Evolutionary conservation across 2,797 vertebrate genomes (phyloP), one percentile per base, ranked within the genome.

Genomic region (Sternarchorhynchus goeldii): DNA sequence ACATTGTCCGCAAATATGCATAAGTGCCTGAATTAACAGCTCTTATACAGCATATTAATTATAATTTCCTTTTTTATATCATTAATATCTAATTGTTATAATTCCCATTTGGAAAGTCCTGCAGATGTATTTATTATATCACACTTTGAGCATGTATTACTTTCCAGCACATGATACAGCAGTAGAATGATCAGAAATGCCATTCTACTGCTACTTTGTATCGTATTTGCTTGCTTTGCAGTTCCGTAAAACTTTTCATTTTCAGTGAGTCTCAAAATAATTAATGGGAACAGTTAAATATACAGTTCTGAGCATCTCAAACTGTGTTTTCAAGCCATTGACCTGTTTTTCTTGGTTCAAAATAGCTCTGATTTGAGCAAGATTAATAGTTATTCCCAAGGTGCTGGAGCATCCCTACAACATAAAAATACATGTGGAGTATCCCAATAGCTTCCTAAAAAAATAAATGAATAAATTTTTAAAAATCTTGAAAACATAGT

Each of bases 311-410:
- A 91, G 88, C 85, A 83, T 82, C 85, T 91, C 87, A 91, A 89
- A 87, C 78, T 65, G 75, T 82, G 78, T 88, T 88, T 89, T 88
- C 90, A 90, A 87, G 86, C 88, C 84, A 77, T 88, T 92, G 92
- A 93, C 93, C 91, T 88, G 91, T 85, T 94, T 94, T 91, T 90
- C 67, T 83, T 88, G 83, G 83, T 88, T 93, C 90, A 92, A 91
- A 94, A 94, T 93, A 94, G 92, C 92, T 91, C 90, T 89, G 87
- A 91, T 91, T 87, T 88, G 90, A 93, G 81, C 89, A 91, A 92
- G 93, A 94, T 93, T 84, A 92, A 93, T 94, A 90, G 84, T 85
- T 58, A 88, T 83, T 86, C 74, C 81, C 80, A 81, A 80, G 84
- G 55, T 74, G 78, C 72, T 81, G 77, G 80, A 73, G 63, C 66